Conservation (phyloP, 2,797 vertebrate genomes). For the Lithobates sylvaticus region DNA sequence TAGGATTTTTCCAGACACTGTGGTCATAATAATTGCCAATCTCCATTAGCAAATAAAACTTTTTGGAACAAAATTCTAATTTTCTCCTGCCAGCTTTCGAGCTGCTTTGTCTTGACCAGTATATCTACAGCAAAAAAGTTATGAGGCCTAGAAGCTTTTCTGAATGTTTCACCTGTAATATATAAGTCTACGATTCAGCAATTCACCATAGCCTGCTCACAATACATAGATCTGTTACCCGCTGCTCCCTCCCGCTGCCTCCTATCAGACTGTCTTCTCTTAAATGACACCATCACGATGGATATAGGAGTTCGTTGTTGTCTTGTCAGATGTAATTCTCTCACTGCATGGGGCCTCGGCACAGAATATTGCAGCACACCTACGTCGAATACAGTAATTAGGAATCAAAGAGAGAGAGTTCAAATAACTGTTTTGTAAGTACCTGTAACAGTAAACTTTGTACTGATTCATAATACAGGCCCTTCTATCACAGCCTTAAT, state of each 20-base stretch:
- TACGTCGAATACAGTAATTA: conserved; percentile 9
- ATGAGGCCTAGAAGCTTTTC: background rate
- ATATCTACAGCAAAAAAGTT: background rate
- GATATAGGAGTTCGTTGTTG: conserved; percentile 39
- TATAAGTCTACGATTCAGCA: background rate
- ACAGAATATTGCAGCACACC: background rate
- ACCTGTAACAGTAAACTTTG: background rate
- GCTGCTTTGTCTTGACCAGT: background rate
- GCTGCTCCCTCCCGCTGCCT: background rate
- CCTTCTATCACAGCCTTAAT: background rate
- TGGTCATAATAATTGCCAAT: no score
- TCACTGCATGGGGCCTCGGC: conserved; percentile 2
- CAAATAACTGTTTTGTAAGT: background rate
- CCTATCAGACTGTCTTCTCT: conserved; percentile 12
- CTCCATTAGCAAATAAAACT: no score
- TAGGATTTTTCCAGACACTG: no score
- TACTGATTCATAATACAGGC: background rate
- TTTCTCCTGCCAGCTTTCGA: no score
- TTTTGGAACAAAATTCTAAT: no score
- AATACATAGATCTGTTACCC: background rate
- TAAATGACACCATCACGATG: conserved; percentile 17
- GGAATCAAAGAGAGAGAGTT: conserved; percentile 15
- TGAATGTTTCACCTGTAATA: background rate
- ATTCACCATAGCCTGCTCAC: background rate
- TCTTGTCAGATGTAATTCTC: conserved; percentile 40